Conservation (phyloP, 2,888 invertebrate genomes). For the Seladonia tumulorum region DNA sequence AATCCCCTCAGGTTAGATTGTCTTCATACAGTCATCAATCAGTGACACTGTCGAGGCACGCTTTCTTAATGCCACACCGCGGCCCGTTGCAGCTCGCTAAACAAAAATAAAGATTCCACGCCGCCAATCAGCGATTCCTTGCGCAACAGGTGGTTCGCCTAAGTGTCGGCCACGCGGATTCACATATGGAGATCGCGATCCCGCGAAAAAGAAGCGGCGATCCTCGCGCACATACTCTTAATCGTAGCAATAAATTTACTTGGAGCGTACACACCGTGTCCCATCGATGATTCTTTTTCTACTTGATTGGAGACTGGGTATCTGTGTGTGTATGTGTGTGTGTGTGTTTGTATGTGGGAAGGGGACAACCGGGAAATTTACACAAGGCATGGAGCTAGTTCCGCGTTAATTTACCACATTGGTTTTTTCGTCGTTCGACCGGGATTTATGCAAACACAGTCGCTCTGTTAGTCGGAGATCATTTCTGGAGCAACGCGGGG, state of each 20-base stretch:
- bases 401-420: constrained; percentile 25
- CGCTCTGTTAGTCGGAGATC: constrained; percentile 12
- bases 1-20: constrained; percentile 27
- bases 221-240: constrained; percentile 13
- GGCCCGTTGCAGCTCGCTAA: constrained; percentile 38
- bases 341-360: too few species aligned
- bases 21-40: constrained; percentile 50
- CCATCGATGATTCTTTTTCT: constrained; percentile 2
- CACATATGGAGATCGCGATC: constrained; percentile 6
- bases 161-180: constrained; percentile 4
- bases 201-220: constrained; percentile 16
- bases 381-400: background rate
- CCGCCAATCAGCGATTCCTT: constrained; percentile 28
- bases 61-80: constrained; percentile 50
- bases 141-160: constrained; percentile 54
- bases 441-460: constrained; percentile 35
- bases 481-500: constrained; percentile 30
- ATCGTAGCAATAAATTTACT: constrained; percentile 47
- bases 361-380: background rate
- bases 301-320: background rate
- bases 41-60: constrained; percentile 43
- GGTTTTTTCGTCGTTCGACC: background rate
- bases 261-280: background rate
- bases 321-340: background rate
- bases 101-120: constrained; percentile 54